phyloP scores from a whole-genome alignment of 2,113 vertebrate species.

The Uropsilus gracilis region DNA sequence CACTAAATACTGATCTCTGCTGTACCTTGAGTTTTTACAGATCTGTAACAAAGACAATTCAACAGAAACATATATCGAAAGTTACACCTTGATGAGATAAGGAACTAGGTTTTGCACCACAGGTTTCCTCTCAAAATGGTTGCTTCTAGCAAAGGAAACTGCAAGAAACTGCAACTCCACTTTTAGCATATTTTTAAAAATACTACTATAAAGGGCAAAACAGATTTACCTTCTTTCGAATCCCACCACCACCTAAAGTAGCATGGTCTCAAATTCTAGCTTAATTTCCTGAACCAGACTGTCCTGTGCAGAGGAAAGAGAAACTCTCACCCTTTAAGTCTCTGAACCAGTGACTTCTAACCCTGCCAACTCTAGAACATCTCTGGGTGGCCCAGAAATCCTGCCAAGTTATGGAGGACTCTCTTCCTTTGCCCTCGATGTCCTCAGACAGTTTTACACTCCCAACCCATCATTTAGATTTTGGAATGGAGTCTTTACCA shows the following conservation, averaged over 20 bases:
- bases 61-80: neutral
- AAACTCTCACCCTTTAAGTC: neutral
- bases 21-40: neutral
- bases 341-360: neutral
- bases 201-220: neutral
- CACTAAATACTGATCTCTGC: neutral
- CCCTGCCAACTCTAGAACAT: neutral
- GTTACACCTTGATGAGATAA: conserved; percentile 65
- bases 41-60: neutral
- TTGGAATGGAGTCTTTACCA: neutral
- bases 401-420: neutral
- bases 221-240: neutral
- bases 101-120: neutral
- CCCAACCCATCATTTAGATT: neutral
- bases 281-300: no score
- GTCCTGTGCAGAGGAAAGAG: neutral
- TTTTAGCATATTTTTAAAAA: neutral
- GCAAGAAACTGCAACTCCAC: neutral
- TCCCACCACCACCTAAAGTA: no score
- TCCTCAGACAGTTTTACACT: neutral
- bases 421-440: neutral
- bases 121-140: neutral
- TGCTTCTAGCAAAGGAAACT: neutral
- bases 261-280: no score
- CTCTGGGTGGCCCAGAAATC: neutral